Evolutionary conservation across 92 coral and sea anemone genomes (phyloP), one percentile per base, ranked within the genome.

Genomic region (Porites rus): DNA sequence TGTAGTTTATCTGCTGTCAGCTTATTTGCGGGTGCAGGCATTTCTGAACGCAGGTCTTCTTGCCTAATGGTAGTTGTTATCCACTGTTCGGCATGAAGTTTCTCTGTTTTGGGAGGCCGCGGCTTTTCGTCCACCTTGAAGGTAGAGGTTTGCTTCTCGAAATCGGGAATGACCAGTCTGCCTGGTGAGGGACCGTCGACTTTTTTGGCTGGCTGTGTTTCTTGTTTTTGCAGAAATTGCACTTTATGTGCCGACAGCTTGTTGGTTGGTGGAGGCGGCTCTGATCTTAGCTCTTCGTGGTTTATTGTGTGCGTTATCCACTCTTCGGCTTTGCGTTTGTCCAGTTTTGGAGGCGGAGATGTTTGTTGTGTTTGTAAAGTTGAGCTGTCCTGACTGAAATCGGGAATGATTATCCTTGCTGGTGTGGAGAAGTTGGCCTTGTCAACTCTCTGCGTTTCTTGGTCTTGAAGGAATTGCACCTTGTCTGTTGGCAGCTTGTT

Each of bases 41-140:
- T 58, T 73, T 73, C 77, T 43, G 62, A 51, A 46, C 77, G 50
- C 59, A 73, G 11, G 11, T 73, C 61, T 73, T 73, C 77, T 53
- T 73, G 77, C 19, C n/a, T 73, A 16, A 17, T 11, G 17, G 19
- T 21, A 24, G 50, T 58, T 73, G 60, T 73, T 50, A 50, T 18
- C 77, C 77, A 73, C 28, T 73, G 24, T 51, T 51, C 62, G 13
- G 61, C 8, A 13, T 73, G 50, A 14, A 13, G 61, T 19, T 73
- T 73, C 28, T 73, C 77, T 25, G 51, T 25, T 17, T 73, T 51
- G 7, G 77, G 77, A 7, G 77, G n/a, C n/a, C 62, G 77, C 19
- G 59, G 8, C 10, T 4, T 14, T 19, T 72, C 76, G 43, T 72
- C 18, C 7, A 18, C 76, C 11, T 72, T 22, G 14, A 50, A 13